Evolutionary conservation across 2,797 vertebrate species (phyloP), one percentile per base, ranked within the genome.

Genomic region (Clamator glandarius): DNA sequence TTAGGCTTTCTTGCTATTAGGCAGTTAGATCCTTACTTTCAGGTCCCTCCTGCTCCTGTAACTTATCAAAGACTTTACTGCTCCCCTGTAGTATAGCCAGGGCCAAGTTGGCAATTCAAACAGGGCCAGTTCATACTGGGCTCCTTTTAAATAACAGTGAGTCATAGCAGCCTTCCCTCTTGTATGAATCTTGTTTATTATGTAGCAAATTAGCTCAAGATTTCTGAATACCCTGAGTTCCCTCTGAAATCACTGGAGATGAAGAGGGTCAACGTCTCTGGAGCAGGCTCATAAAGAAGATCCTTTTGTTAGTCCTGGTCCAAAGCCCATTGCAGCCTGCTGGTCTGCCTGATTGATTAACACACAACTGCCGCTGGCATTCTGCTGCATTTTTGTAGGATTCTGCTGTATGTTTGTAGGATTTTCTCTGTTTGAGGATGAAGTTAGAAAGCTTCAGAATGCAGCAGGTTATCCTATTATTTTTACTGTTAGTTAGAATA

Each of bases 171-270:
- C 85, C 89, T 90, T 90, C 59, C 73, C 75, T 79, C 52, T 92
- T 92, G 78, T 57, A 87, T 39, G 85, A 78, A 89, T 81, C 92
- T 86, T 96, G 85, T 94, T 96, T 95, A 67, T 89, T 95, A 73
- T 91, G 89, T 83, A 89, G 87, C 89, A 93, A 90, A 95, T 95
- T 87, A 96, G 81, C 86, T 96, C 91, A 90, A 70, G 90, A 86
- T 93, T 93, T 92, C 51, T 93, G 76, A 94, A 95, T 94, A 55
- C 85, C 29, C 26, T 0, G 26, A 41, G 77, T 52, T 85, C 15
- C 75, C 74, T 95, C 96, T 96, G 95, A 96, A 96, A 95, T 75
- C 36, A 13, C 3, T 1, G 3, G 63, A 28, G 69, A 91, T 84
- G 78, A 89, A 95, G 92, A 82, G 79, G 82, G 92, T 87, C 80